Evolutionary conservation across 1,140 invertebrate genomes (phyloP), one percentile per base, ranked within the genome.

Genomic region (Magallana angulata): DNA sequence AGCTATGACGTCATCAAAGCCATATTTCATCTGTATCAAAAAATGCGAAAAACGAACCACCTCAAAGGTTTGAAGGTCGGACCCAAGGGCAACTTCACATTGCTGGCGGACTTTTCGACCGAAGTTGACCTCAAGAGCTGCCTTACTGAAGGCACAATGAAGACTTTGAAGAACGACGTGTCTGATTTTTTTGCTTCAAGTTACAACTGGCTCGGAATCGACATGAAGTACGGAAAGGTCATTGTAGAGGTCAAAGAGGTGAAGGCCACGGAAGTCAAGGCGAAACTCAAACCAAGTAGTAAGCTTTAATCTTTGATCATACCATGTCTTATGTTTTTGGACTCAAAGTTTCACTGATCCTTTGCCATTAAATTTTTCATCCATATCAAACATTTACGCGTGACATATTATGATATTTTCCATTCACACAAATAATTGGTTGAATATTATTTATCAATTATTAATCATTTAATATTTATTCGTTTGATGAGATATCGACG

Each of bases 171-270:
- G 7, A 76, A 30, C 24, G 68, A 76, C 18, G 24, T 76, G 8
- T 30, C 68, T 2, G 68, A 76, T 30, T 30, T 76, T 4, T 76
- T 30, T 76, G 7, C 24, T 12, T 36, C 68, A 4, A 30, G 24
- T 7, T 76, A 76, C 36, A 24, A 24, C 12, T 7, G 36, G 24
- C 68, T 76, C 68, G 68, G 68, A 5, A 24, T 76, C 24, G 68
- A 76, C 68, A 76, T 76, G 68, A 76, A 76, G 24, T 76, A 76
- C 24, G 68, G 68, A 30, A 76, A 76, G 11, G 68, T 76, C 68
- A 76, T 76, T 12, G 68, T 76, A 12, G 24, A 76, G 36, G 68
- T 76, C 18, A 76, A 76, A 76, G 68, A 76, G 24, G 68, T 12
- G 0, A 24, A 24, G 68, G 24, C 36, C 12, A 76, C 24, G 24